Evolutionary conservation across 2,888 invertebrate genomes (phyloP).

Genomic region (Hemaris fuciformis): DNA sequence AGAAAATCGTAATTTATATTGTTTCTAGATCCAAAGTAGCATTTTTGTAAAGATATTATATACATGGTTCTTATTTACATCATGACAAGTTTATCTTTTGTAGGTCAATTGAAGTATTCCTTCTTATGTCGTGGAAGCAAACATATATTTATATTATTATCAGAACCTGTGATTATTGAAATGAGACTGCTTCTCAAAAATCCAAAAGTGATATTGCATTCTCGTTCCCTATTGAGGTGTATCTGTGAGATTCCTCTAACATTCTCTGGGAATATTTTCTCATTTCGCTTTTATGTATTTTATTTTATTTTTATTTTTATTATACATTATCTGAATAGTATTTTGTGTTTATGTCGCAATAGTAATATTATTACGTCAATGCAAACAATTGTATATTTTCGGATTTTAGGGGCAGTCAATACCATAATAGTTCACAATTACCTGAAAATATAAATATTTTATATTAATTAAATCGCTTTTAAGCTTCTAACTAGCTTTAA

Average conservation of each 20-base stretch:
- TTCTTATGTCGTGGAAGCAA: constrained; percentile 17
- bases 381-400: constrained; percentile 14
- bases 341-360: neutral
- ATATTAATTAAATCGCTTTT: constrained; percentile 26
- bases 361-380: neutral
- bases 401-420: constrained; percentile 28
- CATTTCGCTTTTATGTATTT: neutral
- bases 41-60: constrained; percentile 53
- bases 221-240: neutral
- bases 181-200: constrained; percentile 43
- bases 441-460: constrained; percentile 4
- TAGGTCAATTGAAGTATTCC: constrained; percentile 18
- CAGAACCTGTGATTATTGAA: constrained; percentile 40
- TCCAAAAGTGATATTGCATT: constrained; percentile 2
- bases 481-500: constrained; percentile 47
- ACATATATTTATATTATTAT: constrained; percentile 29
- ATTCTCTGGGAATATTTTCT: neutral
- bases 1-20: constrained; percentile 67
- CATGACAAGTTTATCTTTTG: constrained; percentile 51
- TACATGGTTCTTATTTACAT: constrained; percentile 45
- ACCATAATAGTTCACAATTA: constrained; percentile 1
- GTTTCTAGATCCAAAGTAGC: constrained; percentile 59
- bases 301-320: neutral
- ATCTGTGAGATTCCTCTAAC: neutral
- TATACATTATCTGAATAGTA: neutral